Percentiles rank a stretch among this genome's conserved stretches.
Conservation (phyloP, 2,888 invertebrate species). For the Pheosia tremula region DNA sequence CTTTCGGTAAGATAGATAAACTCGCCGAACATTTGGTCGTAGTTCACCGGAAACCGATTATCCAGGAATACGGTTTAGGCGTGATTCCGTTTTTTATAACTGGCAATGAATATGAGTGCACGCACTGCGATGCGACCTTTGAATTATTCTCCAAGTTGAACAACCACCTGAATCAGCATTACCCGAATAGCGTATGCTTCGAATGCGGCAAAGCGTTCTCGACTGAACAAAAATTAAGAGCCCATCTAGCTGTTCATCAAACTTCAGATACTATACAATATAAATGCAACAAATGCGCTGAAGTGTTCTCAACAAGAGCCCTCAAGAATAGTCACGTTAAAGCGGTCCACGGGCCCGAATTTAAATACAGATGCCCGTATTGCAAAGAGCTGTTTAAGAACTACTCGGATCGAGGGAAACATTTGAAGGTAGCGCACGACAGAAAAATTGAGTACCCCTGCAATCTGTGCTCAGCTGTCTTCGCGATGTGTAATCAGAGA, state of each 20-base stretch:
- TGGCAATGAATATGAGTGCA: conserved; percentile 56
- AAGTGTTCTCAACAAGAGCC: conserved; percentile 52
- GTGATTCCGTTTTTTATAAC: conserved; percentile 62
- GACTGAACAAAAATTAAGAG: conserved; percentile 55
- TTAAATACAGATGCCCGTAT: conserved; percentile 57
- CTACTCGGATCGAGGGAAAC: conserved; percentile 59
- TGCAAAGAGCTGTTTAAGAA: conserved; percentile 67
- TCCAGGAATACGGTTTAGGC: conserved; percentile 56
- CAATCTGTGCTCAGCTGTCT: conserved; percentile 65
- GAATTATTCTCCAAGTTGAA: conserved; percentile 67
- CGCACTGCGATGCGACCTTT: conserved; percentile 60
- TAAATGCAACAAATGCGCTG: conserved; percentile 63
- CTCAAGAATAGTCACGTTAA: conserved; percentile 58
- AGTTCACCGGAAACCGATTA: conserved; percentile 59
- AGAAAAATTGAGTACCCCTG: conserved; percentile 69
- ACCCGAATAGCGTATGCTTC: conserved; percentile 70
- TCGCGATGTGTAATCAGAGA: conserved; percentile 62
- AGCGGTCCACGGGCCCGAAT: conserved; percentile 52
- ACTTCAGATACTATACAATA: conserved; percentile 32
- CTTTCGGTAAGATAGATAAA: conserved; percentile 48
- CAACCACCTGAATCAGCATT: conserved; percentile 71
- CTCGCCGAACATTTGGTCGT: conserved; percentile 60
- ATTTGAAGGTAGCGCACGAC: conserved; percentile 59
- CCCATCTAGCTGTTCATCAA: conserved; percentile 63
- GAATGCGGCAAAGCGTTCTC: conserved; percentile 72